Evolutionary conservation across 2,797 vertebrate genomes (phyloP).

Genomic region (Esox masquinongy): DNA sequence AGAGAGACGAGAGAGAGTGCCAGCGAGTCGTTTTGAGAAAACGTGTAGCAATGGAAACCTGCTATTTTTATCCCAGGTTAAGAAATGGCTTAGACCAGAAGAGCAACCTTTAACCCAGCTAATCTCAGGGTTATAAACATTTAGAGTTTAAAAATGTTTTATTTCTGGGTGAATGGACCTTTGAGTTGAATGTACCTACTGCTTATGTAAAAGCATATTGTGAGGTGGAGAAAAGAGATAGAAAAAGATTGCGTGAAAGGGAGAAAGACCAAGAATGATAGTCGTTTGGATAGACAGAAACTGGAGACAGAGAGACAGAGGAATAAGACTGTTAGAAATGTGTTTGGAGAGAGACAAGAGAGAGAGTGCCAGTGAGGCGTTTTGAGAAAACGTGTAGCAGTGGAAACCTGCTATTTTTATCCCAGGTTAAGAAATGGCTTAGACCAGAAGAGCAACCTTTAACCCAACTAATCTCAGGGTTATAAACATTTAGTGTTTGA

Average conservation of each 20-base stretch:
- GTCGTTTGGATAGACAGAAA: not conserved
- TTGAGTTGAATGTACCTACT: not conserved
- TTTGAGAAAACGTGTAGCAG: not conserved
- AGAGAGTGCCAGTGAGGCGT: not conserved
- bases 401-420: not conserved
- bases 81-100: not conserved
- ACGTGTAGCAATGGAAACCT: not conserved
- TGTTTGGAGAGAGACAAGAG: not conserved
- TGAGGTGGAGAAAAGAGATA: not conserved
- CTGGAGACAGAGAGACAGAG: not conserved
- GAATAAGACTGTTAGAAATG: not conserved
- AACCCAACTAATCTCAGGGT: not conserved
- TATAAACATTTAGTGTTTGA: not conserved
- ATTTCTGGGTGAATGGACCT: not conserved
- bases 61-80: not conserved
- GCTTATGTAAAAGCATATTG: slow-evolving; percentile 23
- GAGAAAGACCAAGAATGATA: too few relatives aligned
- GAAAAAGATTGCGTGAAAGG: slow-evolving; percentile 47
- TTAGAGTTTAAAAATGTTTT: not conserved
- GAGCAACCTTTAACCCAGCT: not conserved
- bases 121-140: not conserved
- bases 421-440: not conserved
- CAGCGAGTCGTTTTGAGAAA: too few relatives aligned
- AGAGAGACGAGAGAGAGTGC: not conserved
- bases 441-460: not conserved